These are phyloP conservation scores for Corynorhinus townsendii DNA, from an alignment of 2,113 vertebrate genomes.

Conservation along the genomic window DNA sequence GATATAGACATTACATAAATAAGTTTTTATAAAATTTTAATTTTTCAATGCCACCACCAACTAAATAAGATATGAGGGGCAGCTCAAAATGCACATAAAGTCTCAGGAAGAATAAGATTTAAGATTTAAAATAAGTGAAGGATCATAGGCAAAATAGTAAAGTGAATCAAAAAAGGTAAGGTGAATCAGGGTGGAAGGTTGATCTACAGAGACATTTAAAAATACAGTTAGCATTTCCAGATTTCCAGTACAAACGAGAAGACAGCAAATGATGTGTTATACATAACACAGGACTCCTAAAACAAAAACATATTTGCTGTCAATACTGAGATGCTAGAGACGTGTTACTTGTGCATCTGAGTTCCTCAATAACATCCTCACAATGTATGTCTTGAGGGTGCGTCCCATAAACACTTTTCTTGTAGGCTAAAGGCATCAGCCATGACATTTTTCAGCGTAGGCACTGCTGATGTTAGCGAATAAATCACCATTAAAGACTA, in stretches of 20 bases:
- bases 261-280: background rate
- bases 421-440: background rate
- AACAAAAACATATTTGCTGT: background rate
- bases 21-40: background rate
- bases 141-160: background rate
- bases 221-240: background rate
- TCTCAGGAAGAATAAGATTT: background rate
- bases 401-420: background rate
- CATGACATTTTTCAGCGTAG: background rate
- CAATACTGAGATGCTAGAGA: background rate
- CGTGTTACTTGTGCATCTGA: background rate
- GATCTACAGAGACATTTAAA: background rate
- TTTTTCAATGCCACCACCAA: background rate
- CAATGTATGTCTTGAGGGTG: background rate
- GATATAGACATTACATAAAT: background rate
- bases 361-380: background rate
- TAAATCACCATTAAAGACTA: background rate
- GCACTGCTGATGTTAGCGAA: background rate
- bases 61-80: background rate
- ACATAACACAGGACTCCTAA: background rate
- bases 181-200: background rate
- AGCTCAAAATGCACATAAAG: background rate
- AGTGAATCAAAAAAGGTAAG: background rate
- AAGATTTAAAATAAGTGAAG: background rate
- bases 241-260: background rate